phyloP scores from a whole-genome alignment of 2,797 vertebrate species.

The Pagetopsis macropterus region DNA sequence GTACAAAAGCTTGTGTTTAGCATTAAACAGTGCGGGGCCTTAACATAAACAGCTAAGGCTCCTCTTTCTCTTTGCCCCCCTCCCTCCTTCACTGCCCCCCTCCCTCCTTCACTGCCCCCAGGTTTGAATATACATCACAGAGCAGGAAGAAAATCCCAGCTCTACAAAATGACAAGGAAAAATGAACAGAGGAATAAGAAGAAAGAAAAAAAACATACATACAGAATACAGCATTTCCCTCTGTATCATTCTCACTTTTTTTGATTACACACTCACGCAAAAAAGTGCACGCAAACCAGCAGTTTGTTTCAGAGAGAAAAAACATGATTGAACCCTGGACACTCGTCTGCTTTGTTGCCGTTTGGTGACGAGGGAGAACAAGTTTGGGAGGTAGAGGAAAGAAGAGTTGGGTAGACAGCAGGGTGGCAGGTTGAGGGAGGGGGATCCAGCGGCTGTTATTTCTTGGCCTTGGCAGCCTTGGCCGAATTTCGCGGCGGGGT shows the following conservation, averaged over 20 bases:
- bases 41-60: conserved; percentile 73
- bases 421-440: conserved; percentile 44
- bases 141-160: conserved; percentile 28
- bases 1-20: conserved; percentile 81
- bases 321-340: conserved; percentile 81
- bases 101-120: conserved; percentile 43
- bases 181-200: conserved; percentile 46
- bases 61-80: conserved; percentile 15
- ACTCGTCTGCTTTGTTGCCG: conserved; percentile 78
- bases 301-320: conserved; percentile 53
- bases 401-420: conserved; percentile 42
- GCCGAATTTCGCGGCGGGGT: conserved; percentile 87
- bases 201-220: conserved; percentile 45
- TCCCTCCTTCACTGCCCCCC: conserved; percentile 40
- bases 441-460: conserved; percentile 82
- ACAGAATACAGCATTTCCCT: conserved; percentile 66
- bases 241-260: conserved; percentile 56
- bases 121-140: conserved; percentile 57
- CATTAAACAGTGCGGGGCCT: conserved; percentile 78
- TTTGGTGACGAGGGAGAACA: conserved; percentile 74
- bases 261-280: conserved; percentile 36
- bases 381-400: conserved; percentile 70
- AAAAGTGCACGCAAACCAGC: conserved; percentile 58
- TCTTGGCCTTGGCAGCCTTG: conserved; percentile 87
- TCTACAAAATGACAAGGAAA: conserved; percentile 57